A percentile compares a stretch with the other conserved stretches of the same genome.
Conservation (phyloP, 2,888 invertebrate genomes). For the Sphaerophoria taeniata region DNA sequence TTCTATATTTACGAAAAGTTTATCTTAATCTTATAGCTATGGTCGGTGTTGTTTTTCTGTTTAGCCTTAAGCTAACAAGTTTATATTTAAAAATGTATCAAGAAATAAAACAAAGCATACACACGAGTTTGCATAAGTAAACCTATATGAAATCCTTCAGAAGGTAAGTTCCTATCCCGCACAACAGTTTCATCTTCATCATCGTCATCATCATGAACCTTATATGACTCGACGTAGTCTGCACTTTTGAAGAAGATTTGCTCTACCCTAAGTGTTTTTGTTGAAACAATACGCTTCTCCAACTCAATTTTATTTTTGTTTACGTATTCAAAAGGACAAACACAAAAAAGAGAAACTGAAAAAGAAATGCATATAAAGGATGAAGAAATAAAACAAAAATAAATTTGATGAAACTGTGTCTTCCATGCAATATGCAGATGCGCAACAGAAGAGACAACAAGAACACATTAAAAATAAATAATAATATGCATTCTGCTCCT, state of each 20-base stretch:
- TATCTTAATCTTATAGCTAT: conserved; percentile 17
- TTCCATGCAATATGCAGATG: conserved; percentile 59
- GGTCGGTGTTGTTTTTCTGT: conserved; percentile 23
- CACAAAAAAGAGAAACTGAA: neutral
- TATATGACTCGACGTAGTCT: neutral
- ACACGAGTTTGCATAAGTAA: neutral
- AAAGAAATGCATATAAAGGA: conserved; percentile 44
- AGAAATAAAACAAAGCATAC: neutral
- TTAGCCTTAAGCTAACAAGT: conserved; percentile 35
- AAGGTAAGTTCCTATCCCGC: neutral
- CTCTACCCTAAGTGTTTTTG: conserved; percentile 5
- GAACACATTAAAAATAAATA: conserved; percentile 58
- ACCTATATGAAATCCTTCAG: neutral
- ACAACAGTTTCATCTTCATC: neutral
- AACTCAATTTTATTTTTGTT: conserved; percentile 22
- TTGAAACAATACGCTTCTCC: conserved; percentile 27
- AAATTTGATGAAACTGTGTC: conserved; percentile 55
- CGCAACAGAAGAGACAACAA: conserved; percentile 32
- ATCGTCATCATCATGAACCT: neutral
- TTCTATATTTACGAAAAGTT: conserved; percentile 13
- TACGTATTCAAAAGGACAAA: conserved; percentile 13
- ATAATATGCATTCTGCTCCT: conserved; percentile 48
- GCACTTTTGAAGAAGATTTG: conserved; percentile 37
- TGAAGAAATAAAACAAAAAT: conserved; percentile 47
- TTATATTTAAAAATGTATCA: conserved; percentile 8